These are phyloP conservation scores for Pollenia labialis DNA, from an alignment of 2,888 invertebrate species.

Conservation along the genomic window DNA sequence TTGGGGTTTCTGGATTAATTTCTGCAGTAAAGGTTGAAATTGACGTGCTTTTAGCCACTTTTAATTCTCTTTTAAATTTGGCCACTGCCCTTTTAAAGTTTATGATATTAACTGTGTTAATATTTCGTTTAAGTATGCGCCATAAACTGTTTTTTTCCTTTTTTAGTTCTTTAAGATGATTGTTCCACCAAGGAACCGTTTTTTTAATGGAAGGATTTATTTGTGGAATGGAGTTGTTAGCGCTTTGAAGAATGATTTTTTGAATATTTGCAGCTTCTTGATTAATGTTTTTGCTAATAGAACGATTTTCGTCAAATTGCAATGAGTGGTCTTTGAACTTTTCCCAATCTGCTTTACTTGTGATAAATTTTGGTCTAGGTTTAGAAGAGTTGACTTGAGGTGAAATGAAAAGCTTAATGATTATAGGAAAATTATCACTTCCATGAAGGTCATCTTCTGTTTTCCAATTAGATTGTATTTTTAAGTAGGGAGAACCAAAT, in stretches of 20 bases:
- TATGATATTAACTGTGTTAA: background rate
- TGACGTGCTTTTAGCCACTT: background rate
- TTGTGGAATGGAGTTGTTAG: conserved; percentile 30
- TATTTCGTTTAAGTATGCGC: conserved; percentile 19
- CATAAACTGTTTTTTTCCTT: conserved; percentile 6
- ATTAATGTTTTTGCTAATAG: conserved; percentile 41
- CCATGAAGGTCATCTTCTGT: conserved; percentile 39
- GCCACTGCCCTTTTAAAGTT: conserved; percentile 15
- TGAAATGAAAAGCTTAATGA: conserved; percentile 22
- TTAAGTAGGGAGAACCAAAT: conserved; percentile 56
- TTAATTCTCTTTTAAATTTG: background rate
- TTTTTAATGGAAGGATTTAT: background rate
- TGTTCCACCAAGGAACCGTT: conserved; percentile 39
- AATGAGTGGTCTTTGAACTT: background rate
- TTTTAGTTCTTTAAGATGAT: conserved; percentile 2
- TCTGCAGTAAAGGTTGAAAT: background rate
- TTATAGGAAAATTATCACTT: conserved; percentile 59
- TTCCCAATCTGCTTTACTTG: conserved; percentile 4
- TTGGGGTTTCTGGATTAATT: background rate
- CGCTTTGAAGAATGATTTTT: conserved; percentile 45
- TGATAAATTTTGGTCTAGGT: conserved; percentile 5
- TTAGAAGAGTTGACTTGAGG: background rate
- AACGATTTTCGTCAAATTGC: conserved; percentile 1
- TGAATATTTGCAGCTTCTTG: conserved; percentile 33
- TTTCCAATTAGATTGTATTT: conserved; percentile 48